Base-by-base conservation (phyloP, 2,888 invertebrate species). In the Plebejus argus region DNA sequence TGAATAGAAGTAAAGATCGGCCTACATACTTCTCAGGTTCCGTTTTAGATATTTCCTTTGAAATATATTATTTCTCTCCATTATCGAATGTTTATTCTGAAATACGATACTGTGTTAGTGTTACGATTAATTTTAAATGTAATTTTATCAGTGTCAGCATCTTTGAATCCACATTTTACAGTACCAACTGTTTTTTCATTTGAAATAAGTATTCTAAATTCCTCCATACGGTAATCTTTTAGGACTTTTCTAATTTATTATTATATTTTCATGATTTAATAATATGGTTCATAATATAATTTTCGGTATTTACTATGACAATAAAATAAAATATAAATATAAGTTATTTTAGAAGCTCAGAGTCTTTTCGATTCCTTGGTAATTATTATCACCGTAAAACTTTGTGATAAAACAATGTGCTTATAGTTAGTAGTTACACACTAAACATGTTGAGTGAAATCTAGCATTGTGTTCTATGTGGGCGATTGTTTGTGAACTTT, bases 401-500 rank as follows among this genome's bases (percentile, higher is more conserved):
- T 74, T 74, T 18, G 45, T 49, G 12, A 45, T 71, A 33, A 49
- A 28, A 1, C 49, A 74, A 33, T 53, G 18, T 45, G 45, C 12
- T 18, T 23, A n/a, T n/a, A n/a, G n/a, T n/a, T n/a, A n/a, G n/a
- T n/a, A 53, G 49, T 49, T 49, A 74, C 74, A 23, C 45, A 18
- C 23, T 53, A 74, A 28, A 74, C 74, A 18, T 74, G 49, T 74
- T 74, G 23, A 6, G 74, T 53, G 23, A 53, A 49, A 15, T 74
- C 74, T 23, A 74, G 28, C 23, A 72, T 39, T 23, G 74, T 23
- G 49, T 49, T 53, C 18, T 15, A 49, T 45, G 74, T 74, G 53
- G 74, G 74, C 28, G 20, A 74, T 74, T 74, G 53, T 74, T 74
- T 74, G 74, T 49, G 23, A 74, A 53, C 53, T 74, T 74, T 74